These are phyloP conservation scores for Syngnathus typhle DNA, from an alignment of 2,113 vertebrate genomes.

Conservation along the genomic window DNA sequence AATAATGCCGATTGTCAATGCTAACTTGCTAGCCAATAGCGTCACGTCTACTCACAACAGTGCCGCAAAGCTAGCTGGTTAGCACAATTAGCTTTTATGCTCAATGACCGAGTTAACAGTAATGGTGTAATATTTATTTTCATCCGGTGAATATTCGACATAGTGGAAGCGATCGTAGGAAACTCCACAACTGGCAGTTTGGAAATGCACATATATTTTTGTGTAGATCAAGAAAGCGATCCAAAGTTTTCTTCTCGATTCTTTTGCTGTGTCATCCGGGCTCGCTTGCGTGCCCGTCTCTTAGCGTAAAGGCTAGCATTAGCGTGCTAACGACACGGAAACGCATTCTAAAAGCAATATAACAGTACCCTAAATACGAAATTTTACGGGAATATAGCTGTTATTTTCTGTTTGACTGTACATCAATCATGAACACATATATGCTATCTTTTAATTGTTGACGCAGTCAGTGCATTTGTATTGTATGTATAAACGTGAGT, in stretches of 20 bases:
- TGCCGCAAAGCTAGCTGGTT: constrained; percentile 25
- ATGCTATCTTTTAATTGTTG: neutral
- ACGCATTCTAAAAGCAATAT: constrained; percentile 5
- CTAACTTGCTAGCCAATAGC: neutral
- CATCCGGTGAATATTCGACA: neutral
- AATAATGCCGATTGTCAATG: neutral
- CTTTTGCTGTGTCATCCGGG: constrained; percentile 80
- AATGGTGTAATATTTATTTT: neutral
- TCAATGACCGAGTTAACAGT: neutral
- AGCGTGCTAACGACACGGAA: constrained; percentile 48
- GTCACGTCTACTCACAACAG: neutral
- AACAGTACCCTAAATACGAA: neutral
- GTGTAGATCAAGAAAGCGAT: neutral
- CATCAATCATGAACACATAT: neutral
- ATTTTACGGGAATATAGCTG: neutral
- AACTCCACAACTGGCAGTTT: no score
- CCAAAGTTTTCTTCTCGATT: constrained; percentile 46
- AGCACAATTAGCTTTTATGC: constrained; percentile 14
- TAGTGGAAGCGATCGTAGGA: neutral
- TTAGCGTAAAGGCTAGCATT: constrained; percentile 41
- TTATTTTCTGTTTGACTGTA: neutral
- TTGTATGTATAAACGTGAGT: no score
- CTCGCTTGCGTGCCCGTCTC: constrained; percentile 35
- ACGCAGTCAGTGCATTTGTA: neutral
- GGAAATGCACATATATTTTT: neutral